Base-by-base conservation (phyloP, 1,140 invertebrate species). In the Cydia amplana region DNA sequence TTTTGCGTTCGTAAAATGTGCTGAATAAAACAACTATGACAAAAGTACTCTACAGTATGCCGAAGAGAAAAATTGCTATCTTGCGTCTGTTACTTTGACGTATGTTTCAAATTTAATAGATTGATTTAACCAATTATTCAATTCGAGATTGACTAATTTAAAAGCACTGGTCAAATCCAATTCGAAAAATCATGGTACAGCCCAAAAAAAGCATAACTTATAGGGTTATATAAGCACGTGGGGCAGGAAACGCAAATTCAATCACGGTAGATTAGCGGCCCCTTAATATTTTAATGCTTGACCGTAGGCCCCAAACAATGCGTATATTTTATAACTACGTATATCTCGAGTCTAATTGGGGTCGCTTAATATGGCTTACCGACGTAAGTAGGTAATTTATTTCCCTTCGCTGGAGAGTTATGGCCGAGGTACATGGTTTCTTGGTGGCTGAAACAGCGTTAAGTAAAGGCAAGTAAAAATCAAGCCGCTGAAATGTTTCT, bases 341-440 rank as follows among this genome's bases (percentile, higher is more conserved):
- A 91, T 88, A 85, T 88, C 87, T 86, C 82, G 85, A 78, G 78
- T 83, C 88, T 92, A 92, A 92, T 92, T 92, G 91, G 91, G 91
- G 89, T 90, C 91, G 89, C 88, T 89, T 92, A 90, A 92, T 92
- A 91, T 91, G 89, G 91, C 91, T 92, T 92, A 91, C 87, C 85
- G 87, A 87, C 85, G 89, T 91, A 92, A 92, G 91, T 91, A 86
- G 84, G 87, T 92, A 88, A 92, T 92, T 92, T 91, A 92, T 92
- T 86, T 64, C 60, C 55, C 51, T 72, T 36, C 43, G 32, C 40
- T 43, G 36, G 14, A 49, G 36, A 67, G 43, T 49, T 49, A 75
- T 75, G 65, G 67, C 28, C 46, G 43, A 75, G 46, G 67, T 72
- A 70, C 64, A 75, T 75, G 63, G 74, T 28, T 60, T 60, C 55